Conservation (phyloP, 1,140 invertebrate species). For the Notospermus geniculatus region DNA sequence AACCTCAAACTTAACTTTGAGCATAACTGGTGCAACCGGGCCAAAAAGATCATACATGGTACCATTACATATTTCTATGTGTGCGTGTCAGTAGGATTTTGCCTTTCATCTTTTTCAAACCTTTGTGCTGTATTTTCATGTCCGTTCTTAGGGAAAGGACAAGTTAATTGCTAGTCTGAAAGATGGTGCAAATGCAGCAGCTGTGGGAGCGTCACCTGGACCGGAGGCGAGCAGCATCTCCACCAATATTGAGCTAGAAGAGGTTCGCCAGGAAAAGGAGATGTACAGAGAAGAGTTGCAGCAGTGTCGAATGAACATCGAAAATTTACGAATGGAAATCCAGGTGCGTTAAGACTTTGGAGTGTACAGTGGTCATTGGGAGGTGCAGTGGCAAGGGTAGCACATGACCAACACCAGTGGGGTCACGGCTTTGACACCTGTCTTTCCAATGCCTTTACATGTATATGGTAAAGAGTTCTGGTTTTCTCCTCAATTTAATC, state of each 20-base stretch:
- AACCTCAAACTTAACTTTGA: too few relatives aligned
- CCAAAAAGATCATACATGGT: too few relatives aligned
- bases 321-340: constrained; percentile 61
- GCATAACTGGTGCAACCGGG: too few relatives aligned
- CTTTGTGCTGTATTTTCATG: constrained; percentile 5
- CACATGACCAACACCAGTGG: too few relatives aligned
- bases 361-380: too few relatives aligned
- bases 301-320: constrained; percentile 60
- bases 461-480: too few relatives aligned
- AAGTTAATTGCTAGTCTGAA: constrained; percentile 69
- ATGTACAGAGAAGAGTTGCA: constrained; percentile 64
- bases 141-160: constrained; percentile 67
- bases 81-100: too few relatives aligned
- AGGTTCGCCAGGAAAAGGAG: constrained; percentile 64
- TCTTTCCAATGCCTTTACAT: too few relatives aligned
- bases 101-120: too few relatives aligned
- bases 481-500: too few relatives aligned
- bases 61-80: background rate
- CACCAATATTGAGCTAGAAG: constrained; percentile 53
- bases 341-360: constrained; percentile 38
- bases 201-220: constrained; percentile 41
- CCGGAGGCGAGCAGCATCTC: constrained; percentile 44
- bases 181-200: constrained; percentile 49
- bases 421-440: too few relatives aligned
- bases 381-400: too few relatives aligned